phyloP scores from a whole-genome alignment of 2,888 invertebrate genomes.

The Standfussiana lucernea region DNA sequence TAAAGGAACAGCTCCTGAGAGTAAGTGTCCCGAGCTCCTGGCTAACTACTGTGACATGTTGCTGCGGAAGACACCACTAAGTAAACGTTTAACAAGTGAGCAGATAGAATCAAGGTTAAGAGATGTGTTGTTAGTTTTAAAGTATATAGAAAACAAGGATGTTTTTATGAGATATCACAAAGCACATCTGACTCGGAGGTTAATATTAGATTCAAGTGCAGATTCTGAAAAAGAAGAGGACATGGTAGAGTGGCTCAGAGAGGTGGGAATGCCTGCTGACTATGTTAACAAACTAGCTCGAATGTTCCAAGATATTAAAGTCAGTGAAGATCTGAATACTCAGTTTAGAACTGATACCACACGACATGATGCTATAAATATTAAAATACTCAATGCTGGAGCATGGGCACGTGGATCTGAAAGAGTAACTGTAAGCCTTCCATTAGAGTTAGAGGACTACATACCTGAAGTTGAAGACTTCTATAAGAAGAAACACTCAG shows the following conservation, averaged over 20 bases:
- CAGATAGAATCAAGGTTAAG: conserved; percentile 98
- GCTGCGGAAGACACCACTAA: conserved; percentile 98
- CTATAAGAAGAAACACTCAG: conserved; percentile 99
- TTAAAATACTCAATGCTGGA: conserved; percentile 99
- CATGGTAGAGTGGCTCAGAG: conserved; percentile 99
- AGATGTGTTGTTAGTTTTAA: conserved; percentile 98
- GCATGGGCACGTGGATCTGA: conserved; percentile 99
- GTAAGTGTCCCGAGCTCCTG: conserved; percentile 99
- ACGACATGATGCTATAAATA: conserved; percentile 97
- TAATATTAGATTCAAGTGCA: conserved; percentile 99
- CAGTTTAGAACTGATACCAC: conserved; percentile 96
- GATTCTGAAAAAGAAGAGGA: conserved; percentile 99
- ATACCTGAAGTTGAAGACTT: conserved; percentile 99
- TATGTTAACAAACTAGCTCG: conserved; percentile 99
- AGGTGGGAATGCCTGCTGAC: conserved; percentile 99
- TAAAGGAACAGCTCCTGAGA: conserved; percentile 96
- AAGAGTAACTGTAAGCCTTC: conserved; percentile 98
- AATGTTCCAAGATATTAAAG: conserved; percentile 99
- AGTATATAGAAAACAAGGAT: conserved; percentile 99
- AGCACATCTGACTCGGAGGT: conserved; percentile 97
- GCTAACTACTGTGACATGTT: conserved; percentile 99
- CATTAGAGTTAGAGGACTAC: conserved; percentile 99
- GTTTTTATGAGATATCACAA: conserved; percentile 99
- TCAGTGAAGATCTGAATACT: conserved; percentile 98
- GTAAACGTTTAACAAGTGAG: conserved; percentile 98